phyloP scores from a whole-genome alignment of 2,888 invertebrate species.

The Acanthoscelides obtectus region DNA sequence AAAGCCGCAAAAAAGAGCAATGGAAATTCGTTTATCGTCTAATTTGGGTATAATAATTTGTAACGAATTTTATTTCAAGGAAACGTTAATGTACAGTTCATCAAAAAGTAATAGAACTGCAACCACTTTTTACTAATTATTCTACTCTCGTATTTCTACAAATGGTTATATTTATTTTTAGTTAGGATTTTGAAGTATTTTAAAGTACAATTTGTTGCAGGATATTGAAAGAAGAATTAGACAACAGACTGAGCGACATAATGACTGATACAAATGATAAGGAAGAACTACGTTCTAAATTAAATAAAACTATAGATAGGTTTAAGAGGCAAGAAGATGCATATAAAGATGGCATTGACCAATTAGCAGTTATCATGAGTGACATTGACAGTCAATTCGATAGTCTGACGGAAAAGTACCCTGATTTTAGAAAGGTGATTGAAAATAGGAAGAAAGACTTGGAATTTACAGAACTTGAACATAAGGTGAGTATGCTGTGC shows the following conservation, averaged over 20 bases:
- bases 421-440: conserved; percentile 22
- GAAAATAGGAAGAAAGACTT: conserved; percentile 20
- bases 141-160: neutral
- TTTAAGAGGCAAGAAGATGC: conserved; percentile 30
- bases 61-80: no score
- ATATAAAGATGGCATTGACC: conserved; percentile 26
- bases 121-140: conserved; percentile 1
- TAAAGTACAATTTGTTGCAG: conserved; percentile 21
- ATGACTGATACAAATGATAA: conserved; percentile 32
- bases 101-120: no score
- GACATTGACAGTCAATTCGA: conserved; percentile 29
- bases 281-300: conserved; percentile 30
- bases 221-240: conserved; percentile 36
- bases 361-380: conserved; percentile 25
- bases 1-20: no score
- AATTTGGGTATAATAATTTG: no score
- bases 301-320: conserved; percentile 32
- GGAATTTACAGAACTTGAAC: conserved; percentile 1
- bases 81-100: no score
- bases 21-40: no score
- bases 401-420: conserved; percentile 27
- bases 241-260: conserved; percentile 35
- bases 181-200: neutral
- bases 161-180: neutral
- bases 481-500: conserved; percentile 11